A percentile compares a stretch with the other conserved stretches of the same genome.
phyloP scores from a whole-genome alignment of 1,140 invertebrate genomes.

The Hypsibius dujardini region DNA sequence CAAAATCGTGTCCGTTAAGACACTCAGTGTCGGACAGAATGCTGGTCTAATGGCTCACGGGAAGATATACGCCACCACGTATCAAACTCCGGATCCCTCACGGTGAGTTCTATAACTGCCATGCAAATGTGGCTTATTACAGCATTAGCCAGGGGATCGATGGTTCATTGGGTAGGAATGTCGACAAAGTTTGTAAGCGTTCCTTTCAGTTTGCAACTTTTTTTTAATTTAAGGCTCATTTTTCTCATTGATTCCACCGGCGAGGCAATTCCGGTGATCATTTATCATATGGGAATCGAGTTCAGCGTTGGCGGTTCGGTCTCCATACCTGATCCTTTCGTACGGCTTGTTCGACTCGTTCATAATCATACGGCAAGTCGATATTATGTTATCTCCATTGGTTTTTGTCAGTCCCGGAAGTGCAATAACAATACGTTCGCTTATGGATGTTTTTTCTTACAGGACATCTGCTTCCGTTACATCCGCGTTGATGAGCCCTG shows the following conservation, averaged over 20 bases:
- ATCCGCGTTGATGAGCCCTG: conserved; percentile 14
- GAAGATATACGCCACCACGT: neutral
- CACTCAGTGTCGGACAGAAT: neutral
- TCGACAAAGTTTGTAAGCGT: no score
- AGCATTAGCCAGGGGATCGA: no score
- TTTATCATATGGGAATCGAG: conserved; percentile 9
- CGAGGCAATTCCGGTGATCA: neutral
- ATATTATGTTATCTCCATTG: no score
- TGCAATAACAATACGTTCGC: neutral
- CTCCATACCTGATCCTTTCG: conserved; percentile 4
- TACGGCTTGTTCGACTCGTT: neutral
- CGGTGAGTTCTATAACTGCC: neutral
- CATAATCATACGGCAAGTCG: no score
- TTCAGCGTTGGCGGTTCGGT: conserved; percentile 13
- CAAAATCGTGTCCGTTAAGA: neutral
- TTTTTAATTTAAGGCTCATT: neutral
- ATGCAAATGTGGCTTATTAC: neutral
- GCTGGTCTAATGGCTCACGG: neutral
- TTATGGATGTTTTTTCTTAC: neutral
- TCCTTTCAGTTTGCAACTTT: neutral
- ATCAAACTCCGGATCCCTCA: conserved; percentile 13
- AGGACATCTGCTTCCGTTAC: neutral
- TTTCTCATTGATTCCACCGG: conserved; percentile 7
- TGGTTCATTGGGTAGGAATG: no score
- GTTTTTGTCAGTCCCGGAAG: neutral